Evolutionary conservation across 2,113 vertebrate species (phyloP), one percentile per base, ranked within the genome.

Genomic region (Columbina picui): DNA sequence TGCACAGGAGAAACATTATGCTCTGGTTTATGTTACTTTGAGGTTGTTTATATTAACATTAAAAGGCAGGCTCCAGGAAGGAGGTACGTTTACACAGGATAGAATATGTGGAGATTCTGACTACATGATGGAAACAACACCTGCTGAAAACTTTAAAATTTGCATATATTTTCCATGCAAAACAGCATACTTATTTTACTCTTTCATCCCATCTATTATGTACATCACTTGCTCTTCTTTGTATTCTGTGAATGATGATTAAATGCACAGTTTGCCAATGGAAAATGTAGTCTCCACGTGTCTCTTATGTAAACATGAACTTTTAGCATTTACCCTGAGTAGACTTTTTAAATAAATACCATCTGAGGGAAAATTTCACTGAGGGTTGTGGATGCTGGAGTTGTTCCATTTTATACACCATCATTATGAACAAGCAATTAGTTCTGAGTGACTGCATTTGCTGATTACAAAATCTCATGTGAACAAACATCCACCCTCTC

Each of bases 291-390:
- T 52, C 34, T 85, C 60, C 29, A 47, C 0, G 13, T 50, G 49
- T 59, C 41, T 87, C 12, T 36, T 86, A 39, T 4, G 7, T 60
- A 96, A 95, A 94, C 52, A 73, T 38, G 71, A 94, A 90, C 75
- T 93, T 95, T 90, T 39, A 88, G 11, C 64, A 63, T 84, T 90
- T 84, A 64, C 12, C 19, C 11, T 67, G 23, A 69, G 32, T 52
- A 91, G 59, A n/a, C 18, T 84, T 89, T 88, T 86, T 6, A 86
- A 94, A 90, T 90, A 88, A 96, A 93, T 78, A 80, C 32, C 16
- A 29, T 78, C n/a, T 22, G 70, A 94, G 71, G 45, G 60, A 9
- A 90, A 67, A 60, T 81, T 75, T 91, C 21, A 3, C 47, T 64
- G 39, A 81, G 21, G 10, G 26, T 80, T 69, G 21, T 68, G 22